A percentile compares a stretch with the other conserved stretches of the same genome.
phyloP scores from a whole-genome alignment of 2,797 vertebrate species.

The Mormyrus proboscirostris region DNA sequence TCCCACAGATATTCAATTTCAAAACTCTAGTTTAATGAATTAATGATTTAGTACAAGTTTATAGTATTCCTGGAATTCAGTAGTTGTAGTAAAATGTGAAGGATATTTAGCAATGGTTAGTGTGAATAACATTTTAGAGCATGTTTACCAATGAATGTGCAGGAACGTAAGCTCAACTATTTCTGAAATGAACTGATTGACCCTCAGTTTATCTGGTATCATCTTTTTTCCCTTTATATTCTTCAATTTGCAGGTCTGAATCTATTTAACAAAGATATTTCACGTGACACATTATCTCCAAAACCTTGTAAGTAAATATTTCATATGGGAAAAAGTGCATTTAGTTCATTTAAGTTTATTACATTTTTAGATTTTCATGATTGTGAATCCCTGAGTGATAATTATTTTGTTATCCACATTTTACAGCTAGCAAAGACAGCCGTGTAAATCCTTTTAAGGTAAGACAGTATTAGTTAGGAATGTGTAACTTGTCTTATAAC shows the following conservation, averaged over 20 bases:
- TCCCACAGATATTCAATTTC: background rate
- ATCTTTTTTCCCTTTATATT: background rate
- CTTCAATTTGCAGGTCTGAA: conserved; percentile 57
- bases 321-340: background rate
- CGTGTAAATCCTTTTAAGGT: conserved; percentile 94
- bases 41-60: background rate
- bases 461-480: conserved; percentile 36
- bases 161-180: background rate
- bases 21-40: background rate
- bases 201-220: background rate
- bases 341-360: background rate
- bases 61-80: background rate
- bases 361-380: background rate
- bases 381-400: background rate
- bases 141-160: background rate
- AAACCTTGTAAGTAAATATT: conserved; percentile 64
- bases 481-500: background rate
- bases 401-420: background rate
- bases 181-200: background rate
- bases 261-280: conserved; percentile 59
- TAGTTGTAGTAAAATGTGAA: background rate
- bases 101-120: background rate
- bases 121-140: background rate
- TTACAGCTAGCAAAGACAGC: conserved; percentile 58
- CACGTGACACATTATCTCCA: conserved; percentile 47